Base-by-base conservation (phyloP, 2,888 invertebrate genomes). In the Ptilodon capucinus region DNA sequence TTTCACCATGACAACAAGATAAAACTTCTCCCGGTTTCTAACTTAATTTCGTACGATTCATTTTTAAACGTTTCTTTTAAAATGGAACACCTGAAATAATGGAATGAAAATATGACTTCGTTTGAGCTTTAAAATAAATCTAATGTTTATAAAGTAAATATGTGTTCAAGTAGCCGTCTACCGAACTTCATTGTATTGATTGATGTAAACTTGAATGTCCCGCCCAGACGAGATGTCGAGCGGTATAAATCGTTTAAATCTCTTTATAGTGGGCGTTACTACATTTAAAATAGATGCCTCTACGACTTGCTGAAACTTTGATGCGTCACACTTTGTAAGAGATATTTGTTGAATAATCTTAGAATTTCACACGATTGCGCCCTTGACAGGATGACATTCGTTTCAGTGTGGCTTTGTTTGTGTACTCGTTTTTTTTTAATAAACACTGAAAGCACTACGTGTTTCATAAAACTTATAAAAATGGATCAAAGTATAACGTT, bases 1-100 rank as follows among this genome's bases (percentile, higher is more conserved):
- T 71, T 69, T 69, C 51, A 55, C 71, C 72, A 70, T 74, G 71
- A 64, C 72, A 64, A 62, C 60, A 71, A 71, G 75, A 74, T 75
- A 74, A 76, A 75, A 77, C 65, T 76, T 74, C 69, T 48, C 57
- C 53, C 64, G 56, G 55, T 59, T 68, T 58, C 45, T 45, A 50
- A 53, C 64, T 65, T 64, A 64, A 70, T 62, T 78, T 66, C 45
- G 53, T 57, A 44, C 58, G 49, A 67, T 71, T 68, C 60, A 64
- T 72, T 39, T 79, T 68, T 58, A 64, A 61, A 54, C 61, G 52
- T 49, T 64, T 56, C 43, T 48, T 36, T 52, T 64, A 44, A 46
- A 55, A 56, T 42, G 44, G 40, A 43, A 41, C 44, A 60, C 45
- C 48, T 52, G 52, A 28, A n/a, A n/a, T 21, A 6, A 28, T 1